Conservation (phyloP, 2,888 invertebrate species). For the Polydrusus cervinus region DNA sequence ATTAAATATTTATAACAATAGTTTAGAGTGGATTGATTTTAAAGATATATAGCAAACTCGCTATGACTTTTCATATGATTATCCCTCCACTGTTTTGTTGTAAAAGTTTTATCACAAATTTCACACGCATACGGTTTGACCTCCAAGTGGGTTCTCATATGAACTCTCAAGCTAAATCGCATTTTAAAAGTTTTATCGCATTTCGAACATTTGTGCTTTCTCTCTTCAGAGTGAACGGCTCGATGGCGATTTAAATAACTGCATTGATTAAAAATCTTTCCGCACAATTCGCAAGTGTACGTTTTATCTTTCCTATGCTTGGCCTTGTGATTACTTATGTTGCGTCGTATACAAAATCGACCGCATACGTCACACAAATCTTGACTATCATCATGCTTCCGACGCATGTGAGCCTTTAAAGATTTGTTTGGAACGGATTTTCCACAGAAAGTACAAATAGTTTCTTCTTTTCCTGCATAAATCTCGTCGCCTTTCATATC, state of each 20-base stretch:
- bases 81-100: conserved; percentile 56
- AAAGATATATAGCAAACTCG: too few species aligned
- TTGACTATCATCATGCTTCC: background rate
- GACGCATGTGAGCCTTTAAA: background rate
- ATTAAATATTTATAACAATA: too few species aligned
- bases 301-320: conserved; percentile 70
- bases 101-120: conserved; percentile 6
- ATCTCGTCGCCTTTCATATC: background rate
- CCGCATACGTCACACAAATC: conserved; percentile 41
- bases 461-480: background rate
- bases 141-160: background rate
- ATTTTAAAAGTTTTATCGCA: background rate
- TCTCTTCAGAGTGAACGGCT: background rate
- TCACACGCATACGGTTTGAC: background rate
- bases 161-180: background rate
- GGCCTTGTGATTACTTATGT: conserved; percentile 54
- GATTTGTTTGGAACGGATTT: background rate
- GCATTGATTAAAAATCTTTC: conserved; percentile 68
- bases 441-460: background rate
- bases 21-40: too few species aligned
- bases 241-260: background rate
- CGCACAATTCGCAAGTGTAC: conserved; percentile 71
- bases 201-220: background rate
- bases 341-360: conserved; percentile 34
- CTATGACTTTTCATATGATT: background rate